phyloP scores from a whole-genome alignment of 2,113 vertebrate species.

The Pyrgilauda ruficollis region DNA sequence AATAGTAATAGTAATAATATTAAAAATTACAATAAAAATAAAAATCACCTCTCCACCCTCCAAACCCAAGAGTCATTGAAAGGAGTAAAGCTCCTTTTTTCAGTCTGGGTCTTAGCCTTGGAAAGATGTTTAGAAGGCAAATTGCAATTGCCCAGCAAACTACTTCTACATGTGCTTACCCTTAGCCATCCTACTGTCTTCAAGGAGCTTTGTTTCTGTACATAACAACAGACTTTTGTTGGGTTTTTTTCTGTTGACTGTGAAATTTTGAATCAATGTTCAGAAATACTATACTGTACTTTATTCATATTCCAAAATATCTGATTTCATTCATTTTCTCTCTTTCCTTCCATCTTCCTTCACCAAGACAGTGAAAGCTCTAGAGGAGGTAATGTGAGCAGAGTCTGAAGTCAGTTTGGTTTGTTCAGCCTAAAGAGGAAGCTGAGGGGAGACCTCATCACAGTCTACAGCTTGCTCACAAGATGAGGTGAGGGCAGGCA shows the following conservation, averaged over 20 bases:
- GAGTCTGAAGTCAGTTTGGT: not conserved
- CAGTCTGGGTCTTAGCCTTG: not conserved
- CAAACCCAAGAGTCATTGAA: not conserved
- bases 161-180: not conserved
- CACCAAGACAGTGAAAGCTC: not conserved
- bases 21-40: not conserved
- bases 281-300: not conserved
- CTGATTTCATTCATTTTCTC: not conserved
- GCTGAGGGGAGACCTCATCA: not conserved
- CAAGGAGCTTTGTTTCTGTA: not conserved
- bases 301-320: not conserved
- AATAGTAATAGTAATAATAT: not conserved
- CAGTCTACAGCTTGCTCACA: rapidly evolving
- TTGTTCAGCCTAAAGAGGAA: not conserved
- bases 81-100: not conserved
- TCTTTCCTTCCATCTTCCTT: not conserved
- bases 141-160: not conserved
- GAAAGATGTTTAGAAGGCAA: not conserved
- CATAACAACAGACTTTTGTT: not conserved
- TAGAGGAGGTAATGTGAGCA: not conserved
- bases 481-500: not conserved
- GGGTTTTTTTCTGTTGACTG: not conserved
- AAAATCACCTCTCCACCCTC: not conserved
- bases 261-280: not conserved
- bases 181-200: not conserved